These are phyloP conservation scores for Actias luna DNA, from an alignment of 2,888 invertebrate genomes.

Conservation along the genomic window DNA sequence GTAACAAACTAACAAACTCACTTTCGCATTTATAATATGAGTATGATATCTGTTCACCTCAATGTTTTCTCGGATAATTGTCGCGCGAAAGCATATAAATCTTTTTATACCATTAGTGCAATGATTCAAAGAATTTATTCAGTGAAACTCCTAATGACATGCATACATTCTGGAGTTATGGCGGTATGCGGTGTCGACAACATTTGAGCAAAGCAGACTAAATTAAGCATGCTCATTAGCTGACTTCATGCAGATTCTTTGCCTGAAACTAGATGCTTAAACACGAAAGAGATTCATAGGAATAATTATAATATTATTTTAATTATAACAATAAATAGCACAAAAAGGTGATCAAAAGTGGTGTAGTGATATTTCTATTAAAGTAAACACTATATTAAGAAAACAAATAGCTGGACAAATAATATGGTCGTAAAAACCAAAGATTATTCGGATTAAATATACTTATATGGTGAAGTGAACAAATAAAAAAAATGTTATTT, in stretches of 20 bases:
- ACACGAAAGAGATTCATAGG: not conserved
- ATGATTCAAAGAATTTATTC: conserved; percentile 50
- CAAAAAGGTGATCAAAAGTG: not conserved
- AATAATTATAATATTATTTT: conserved; percentile 5
- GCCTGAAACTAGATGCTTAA: not conserved
- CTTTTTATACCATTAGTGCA: conserved; percentile 38
- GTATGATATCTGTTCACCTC: no score
- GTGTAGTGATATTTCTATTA: not conserved
- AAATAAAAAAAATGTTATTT: no score
- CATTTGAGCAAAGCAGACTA: conserved; percentile 43
- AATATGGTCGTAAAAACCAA: no score
- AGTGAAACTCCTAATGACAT: conserved; percentile 51
- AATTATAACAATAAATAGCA: not conserved
- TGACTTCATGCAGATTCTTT: conserved; percentile 18
- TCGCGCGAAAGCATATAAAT: conserved; percentile 14
- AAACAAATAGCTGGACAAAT: no score
- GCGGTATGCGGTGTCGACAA: conserved; percentile 50
- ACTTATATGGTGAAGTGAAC: not conserved
- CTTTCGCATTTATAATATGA: no score
- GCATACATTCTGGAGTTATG: conserved; percentile 45
- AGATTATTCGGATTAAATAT: no score
- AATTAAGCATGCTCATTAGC: conserved; percentile 49
- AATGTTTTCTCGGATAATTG: conserved; percentile 21
- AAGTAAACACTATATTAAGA: not conserved
- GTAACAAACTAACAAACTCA: no score